These are phyloP conservation scores for Ceramica pisi DNA, from an alignment of 2,888 invertebrate genomes.

Conservation along the genomic window DNA sequence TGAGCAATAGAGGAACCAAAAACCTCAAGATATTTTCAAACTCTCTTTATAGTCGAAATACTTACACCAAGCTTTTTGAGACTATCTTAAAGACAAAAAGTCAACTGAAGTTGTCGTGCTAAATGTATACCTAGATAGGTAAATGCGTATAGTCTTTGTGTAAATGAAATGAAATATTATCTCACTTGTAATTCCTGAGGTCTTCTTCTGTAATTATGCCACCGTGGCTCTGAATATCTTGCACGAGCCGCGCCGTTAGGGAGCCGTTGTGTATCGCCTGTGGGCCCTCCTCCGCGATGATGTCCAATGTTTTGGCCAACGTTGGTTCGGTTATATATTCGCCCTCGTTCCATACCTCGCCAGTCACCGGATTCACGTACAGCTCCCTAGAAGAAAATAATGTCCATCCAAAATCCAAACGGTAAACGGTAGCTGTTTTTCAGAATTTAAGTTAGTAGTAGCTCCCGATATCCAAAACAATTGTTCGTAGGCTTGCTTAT, in stretches of 20 bases:
- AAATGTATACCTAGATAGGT: neutral
- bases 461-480: neutral
- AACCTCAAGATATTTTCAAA: neutral
- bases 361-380: slow-evolving; percentile 92
- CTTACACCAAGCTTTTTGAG: neutral
- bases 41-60: neutral
- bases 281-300: slow-evolving; percentile 93
- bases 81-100: neutral
- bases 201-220: slow-evolving; percentile 96
- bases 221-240: slow-evolving; percentile 93
- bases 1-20: neutral
- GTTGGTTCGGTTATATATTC: slow-evolving; percentile 92
- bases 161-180: neutral
- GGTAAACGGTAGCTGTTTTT: neutral
- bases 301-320: slow-evolving; percentile 93
- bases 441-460: neutral
- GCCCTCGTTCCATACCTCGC: slow-evolving; percentile 91
- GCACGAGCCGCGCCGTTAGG: slow-evolving; percentile 92
- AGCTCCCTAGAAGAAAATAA: slow-evolving; percentile 81
- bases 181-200: slow-evolving; percentile 93
- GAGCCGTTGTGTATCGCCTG: slow-evolving; percentile 94
- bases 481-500: neutral
- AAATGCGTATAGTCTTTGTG: too few relatives aligned
- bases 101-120: neutral
- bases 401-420: neutral